A percentile compares a stretch with the other conserved stretches of the same genome.
Conservation (phyloP, 1,140 invertebrate genomes). For the Zaprionus nigranus region DNA sequence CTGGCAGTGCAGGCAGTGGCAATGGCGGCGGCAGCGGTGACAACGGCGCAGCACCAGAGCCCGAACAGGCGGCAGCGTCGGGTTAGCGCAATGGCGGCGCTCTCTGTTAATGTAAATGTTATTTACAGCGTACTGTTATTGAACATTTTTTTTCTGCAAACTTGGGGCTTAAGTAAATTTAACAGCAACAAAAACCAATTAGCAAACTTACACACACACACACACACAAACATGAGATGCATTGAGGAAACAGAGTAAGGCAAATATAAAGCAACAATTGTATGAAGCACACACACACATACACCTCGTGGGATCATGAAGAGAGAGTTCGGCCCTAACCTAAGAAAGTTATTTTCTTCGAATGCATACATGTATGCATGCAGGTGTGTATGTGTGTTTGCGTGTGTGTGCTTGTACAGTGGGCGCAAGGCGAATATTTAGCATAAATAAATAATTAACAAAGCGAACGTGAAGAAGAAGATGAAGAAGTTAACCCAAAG, state of each 20-base stretch:
- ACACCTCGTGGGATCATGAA: conserved; percentile 6
- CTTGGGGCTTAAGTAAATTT: conserved; percentile 26
- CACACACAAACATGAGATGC: conserved; percentile 12
- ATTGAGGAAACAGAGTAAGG: background rate
- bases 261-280: background rate
- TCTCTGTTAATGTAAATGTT: conserved; percentile 68
- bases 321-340: background rate
- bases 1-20: conserved; percentile 2
- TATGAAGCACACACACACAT: conserved; percentile 14
- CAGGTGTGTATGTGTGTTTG: conserved; percentile 26
- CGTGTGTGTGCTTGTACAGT: conserved; percentile 40
- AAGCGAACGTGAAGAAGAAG: conserved; percentile 9
- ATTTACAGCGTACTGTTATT: conserved; percentile 57
- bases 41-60: conserved; percentile 47
- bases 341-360: background rate
- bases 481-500: background rate
- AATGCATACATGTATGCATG: conserved; percentile 35
- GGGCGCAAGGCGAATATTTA: conserved; percentile 60
- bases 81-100: conserved; percentile 53
- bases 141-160: conserved; percentile 58
- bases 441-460: conserved; percentile 49
- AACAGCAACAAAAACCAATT: conserved; percentile 21
- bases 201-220: conserved; percentile 14
- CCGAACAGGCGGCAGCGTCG: conserved; percentile 46
- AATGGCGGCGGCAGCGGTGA: conserved; percentile 24